These are phyloP conservation scores for Agapornis canus DNA, from an alignment of 2,797 vertebrate genomes.

Conservation along the genomic window DNA sequence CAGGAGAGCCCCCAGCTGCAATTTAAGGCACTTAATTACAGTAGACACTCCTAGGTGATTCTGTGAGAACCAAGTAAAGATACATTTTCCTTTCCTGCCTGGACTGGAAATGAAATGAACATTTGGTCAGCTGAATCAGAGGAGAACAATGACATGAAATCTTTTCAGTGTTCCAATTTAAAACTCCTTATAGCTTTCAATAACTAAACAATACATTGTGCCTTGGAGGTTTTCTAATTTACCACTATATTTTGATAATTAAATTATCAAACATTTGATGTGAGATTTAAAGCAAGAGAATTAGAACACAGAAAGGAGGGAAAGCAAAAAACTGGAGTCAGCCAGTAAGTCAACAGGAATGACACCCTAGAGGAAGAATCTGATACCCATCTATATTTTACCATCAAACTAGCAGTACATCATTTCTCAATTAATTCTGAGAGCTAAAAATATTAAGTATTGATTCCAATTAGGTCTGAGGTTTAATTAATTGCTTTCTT, in stretches of 20 bases:
- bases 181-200: background rate
- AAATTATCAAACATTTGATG: background rate
- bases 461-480: conserved; percentile 70
- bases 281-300: background rate
- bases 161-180: background rate
- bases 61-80: background rate
- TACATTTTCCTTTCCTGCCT: background rate
- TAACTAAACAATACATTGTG: background rate
- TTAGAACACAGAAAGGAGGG: background rate
- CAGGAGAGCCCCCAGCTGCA: conserved; percentile 2
- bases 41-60: background rate
- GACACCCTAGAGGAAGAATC: conserved; percentile 41
- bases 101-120: background rate
- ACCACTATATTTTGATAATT: background rate
- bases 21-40: background rate
- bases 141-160: background rate
- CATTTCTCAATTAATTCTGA: conserved; percentile 73
- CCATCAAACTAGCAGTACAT: conserved; percentile 48
- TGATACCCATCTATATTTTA: conserved; percentile 53
- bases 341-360: background rate
- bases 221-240: background rate
- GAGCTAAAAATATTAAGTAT: conserved; percentile 65
- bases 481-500: conserved; percentile 68
- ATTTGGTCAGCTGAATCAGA: background rate
- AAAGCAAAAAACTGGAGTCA: background rate